Percentiles rank a stretch among this genome's conserved stretches.
These are phyloP conservation scores for Calephelis nemesis DNA, from an alignment of 1,140 invertebrate species.

Conservation along the genomic window DNA sequence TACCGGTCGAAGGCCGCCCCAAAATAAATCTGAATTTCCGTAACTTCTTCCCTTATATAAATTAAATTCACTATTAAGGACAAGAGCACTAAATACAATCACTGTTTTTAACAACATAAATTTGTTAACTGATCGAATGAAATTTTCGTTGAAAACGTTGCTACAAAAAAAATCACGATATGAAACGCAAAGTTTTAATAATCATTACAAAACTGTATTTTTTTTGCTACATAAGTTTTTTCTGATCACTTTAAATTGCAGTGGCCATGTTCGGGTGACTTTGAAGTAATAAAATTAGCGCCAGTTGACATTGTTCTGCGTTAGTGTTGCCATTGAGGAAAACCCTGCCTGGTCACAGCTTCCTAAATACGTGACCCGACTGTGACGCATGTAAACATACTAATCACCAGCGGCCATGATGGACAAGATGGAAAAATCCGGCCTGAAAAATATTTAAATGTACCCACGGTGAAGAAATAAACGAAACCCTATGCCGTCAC, in stretches of 20 bases:
- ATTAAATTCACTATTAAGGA: background rate
- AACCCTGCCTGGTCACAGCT: conserved; percentile 36
- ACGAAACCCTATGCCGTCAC: too few species aligned
- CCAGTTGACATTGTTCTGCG: conserved; percentile 12
- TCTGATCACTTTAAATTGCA: background rate
- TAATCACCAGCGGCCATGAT: conserved; percentile 30
- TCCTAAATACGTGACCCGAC: conserved; percentile 41
- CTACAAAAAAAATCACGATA: too few species aligned
- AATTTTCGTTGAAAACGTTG: too few species aligned
- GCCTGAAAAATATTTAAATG: background rate
- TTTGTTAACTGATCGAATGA: too few species aligned
- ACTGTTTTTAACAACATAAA: background rate
- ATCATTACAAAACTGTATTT: too few species aligned
- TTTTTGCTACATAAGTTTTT: background rate
- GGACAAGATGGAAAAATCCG: conserved; percentile 5
- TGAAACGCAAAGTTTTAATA: too few species aligned
- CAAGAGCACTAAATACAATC: background rate
- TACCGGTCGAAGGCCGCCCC: background rate
- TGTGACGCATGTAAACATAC: conserved; percentile 32
- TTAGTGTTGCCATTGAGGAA: conserved; percentile 31
- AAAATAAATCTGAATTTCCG: background rate
- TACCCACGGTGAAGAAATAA: conserved; percentile 8
- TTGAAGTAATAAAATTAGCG: conserved; percentile 8
- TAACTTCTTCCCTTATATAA: background rate
- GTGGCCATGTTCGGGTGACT: background rate